Base-by-base conservation (phyloP, 2,888 invertebrate genomes). In the Ophion slaviceki region DNA sequence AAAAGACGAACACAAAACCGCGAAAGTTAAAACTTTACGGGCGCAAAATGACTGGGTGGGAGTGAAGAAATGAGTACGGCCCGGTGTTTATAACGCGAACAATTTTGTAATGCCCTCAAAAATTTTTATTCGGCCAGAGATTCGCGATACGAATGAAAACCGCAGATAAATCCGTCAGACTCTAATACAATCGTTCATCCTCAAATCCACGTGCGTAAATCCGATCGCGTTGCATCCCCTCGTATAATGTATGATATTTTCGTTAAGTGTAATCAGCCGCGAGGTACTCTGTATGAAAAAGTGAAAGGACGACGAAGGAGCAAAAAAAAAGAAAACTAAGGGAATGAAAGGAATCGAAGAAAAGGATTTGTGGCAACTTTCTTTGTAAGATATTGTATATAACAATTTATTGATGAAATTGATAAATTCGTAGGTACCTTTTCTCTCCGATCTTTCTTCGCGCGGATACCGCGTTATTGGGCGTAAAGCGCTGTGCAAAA, bases 371-470 rank as follows among this genome's bases (percentile, higher is more conserved):
- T 92, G 91, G 91, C 92, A 90, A 90, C 91, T 94, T 93, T 93
- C 92, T 93, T 93, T 94, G 94, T 94, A 93, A 93, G 85, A 93
- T 94, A 94, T 92, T 94, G 94, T 94, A 94, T 90, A 94, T 93
- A 94, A 93, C 93, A 91, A 92, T 92, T 93, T 93, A 93, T 92
- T 93, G 91, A 92, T 89, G 89, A 91, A 92, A 92, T 93, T 93
- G 92, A 93, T 91, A 92, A 93, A 91, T 92, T 92, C 90, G 89
- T 92, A 91, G 90, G 91, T 91, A 91, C 87, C 90, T 90, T 90
- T 89, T 90, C 89, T 90, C 89, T 90, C 88, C 88, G 89, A 89
- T 91, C 89, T 90, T 90, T 91, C 90, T 90, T 89, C 89, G 88
- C 88, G 86, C 89, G 88, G 87, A 88, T 87, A 89, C 86, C 89